Base-by-base conservation (phyloP, 2,888 invertebrate species). In the Cryptosula pallasiana region DNA sequence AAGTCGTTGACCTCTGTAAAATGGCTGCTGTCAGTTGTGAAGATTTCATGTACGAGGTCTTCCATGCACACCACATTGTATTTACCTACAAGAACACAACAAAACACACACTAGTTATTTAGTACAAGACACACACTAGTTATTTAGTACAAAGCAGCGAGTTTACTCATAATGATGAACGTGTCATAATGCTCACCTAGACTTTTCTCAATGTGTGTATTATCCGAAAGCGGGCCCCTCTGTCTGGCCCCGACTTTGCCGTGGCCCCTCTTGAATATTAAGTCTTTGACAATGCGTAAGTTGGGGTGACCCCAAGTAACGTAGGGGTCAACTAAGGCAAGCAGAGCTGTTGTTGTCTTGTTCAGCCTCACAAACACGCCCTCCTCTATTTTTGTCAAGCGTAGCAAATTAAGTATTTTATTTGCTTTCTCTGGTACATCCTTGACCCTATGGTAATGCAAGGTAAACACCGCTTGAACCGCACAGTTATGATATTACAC, bases 261-360 rank as follows among this genome's bases (percentile, higher is more conserved):
- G 32, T 63, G 32, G 2, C 63, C 63, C n/a, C 63, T 27, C 32
- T 63, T 63, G 32, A 63, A 63, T 27, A 63, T 63, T 3, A 63
- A 27, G 32, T 63, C 63, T 32, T 63, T 63, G 5, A 63, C 63
- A 32, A 27, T 63, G 3, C 63, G 63, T 16, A 63, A 9, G 34
- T 63, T 25, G 32, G 63, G 63, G 27, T 63, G 27, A 32, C 63
- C 63, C 63, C 63, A 63, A 29, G 63, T 63, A 13, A 63, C n/a
- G 34, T 32, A 63, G 5, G 63, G 63, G 63, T 63, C 63, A 5
- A 63, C 63, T 32, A 63, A 29, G 16, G 20, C 25, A 5, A 63
- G 34, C 2, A 63, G 63, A 1, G 63, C 34, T 13, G 27, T 32
- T 32, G 63, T 63, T 20, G 63, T 63, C 2, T 27, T 20, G 27